These are phyloP conservation scores for Pogonus chalceus DNA, from an alignment of 1,140 invertebrate genomes.

Conservation along the genomic window DNA sequence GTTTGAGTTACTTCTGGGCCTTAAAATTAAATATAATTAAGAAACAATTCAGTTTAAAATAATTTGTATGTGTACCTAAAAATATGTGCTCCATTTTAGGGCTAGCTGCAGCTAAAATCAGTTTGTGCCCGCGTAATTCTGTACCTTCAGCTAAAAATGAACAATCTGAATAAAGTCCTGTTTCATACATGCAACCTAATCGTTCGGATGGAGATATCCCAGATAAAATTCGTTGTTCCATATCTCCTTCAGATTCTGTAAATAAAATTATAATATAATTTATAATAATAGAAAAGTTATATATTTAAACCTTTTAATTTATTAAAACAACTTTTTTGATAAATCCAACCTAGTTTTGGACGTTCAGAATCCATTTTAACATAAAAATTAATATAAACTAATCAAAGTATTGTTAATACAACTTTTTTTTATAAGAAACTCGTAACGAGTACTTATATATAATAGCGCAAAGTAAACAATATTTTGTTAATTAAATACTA, in stretches of 20 bases:
- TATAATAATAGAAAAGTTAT: background rate
- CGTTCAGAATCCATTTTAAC: background rate
- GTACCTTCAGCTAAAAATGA: background rate
- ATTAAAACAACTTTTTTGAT: background rate
- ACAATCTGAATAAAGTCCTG: constrained; percentile 1
- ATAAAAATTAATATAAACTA: no score
- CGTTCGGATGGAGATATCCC: background rate
- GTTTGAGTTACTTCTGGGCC: background rate
- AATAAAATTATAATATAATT: background rate
- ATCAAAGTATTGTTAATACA: no score
- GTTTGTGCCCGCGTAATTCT: background rate
- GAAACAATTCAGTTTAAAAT: background rate
- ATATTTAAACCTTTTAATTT: constrained; percentile 1
- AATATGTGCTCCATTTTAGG: background rate
- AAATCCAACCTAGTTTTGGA: background rate
- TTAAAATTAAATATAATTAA: background rate
- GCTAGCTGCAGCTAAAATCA: background rate
- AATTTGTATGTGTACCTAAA: background rate
- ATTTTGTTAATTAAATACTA: no score
- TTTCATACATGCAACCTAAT: background rate
- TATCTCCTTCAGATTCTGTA: background rate
- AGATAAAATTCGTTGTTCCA: background rate
- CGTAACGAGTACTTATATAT: no score
- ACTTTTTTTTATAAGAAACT: no score
- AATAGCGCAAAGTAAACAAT: no score